Conservation (phyloP, 2,113 vertebrate genomes). For the Hyaena hyaena region DNA sequence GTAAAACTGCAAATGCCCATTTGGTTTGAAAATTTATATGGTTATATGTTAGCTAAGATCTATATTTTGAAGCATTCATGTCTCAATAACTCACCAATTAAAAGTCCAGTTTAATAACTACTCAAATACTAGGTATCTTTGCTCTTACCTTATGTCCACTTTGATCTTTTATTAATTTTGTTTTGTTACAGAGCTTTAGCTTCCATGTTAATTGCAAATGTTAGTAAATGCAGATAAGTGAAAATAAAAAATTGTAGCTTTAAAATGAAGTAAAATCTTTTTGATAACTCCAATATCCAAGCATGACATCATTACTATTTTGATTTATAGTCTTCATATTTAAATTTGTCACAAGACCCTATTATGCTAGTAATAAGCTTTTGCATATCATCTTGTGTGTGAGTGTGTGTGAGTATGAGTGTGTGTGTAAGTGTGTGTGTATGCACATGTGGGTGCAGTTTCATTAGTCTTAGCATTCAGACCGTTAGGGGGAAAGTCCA, state of each 20-base stretch:
- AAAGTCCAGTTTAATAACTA: not conserved
- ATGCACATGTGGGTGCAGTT: not conserved
- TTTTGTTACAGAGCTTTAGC: not conserved
- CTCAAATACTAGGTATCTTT: not conserved
- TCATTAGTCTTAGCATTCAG: not conserved
- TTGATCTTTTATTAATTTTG: not conserved
- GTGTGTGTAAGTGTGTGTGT: not conserved
- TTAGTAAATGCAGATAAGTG: not conserved
- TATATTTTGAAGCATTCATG: not conserved
- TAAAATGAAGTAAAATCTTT: not conserved
- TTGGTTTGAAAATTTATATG: not conserved
- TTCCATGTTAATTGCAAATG: not conserved
- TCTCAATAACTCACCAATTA: not conserved
- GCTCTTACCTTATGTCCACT: not conserved
- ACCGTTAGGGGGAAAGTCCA: not conserved
- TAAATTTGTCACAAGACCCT: not conserved
- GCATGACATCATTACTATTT: not conserved
- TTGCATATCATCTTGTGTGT: not conserved
- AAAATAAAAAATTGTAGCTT: not conserved
- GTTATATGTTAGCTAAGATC: not conserved
- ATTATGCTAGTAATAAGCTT: not conserved
- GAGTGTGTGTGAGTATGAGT: rapidly evolving
- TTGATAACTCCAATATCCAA: not conserved
- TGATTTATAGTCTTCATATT: not conserved
- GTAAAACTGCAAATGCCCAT: not conserved